Base-by-base conservation (phyloP, 2,888 invertebrate species). In the Melikaiella ostensackeni region DNA sequence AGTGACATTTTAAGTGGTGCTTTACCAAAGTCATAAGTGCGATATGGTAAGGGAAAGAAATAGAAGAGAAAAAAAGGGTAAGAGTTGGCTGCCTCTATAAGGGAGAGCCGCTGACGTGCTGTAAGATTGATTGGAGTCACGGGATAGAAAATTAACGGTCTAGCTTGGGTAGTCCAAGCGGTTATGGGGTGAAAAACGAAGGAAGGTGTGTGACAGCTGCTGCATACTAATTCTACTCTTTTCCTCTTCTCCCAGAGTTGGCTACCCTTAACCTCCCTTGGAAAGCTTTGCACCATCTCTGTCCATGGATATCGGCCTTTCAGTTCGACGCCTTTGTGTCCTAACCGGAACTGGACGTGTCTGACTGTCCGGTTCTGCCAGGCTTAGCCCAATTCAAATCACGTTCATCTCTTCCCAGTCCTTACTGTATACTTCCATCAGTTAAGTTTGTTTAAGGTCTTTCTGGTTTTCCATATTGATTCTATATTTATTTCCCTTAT, bases 121-220 rank as follows among this genome's bases (percentile, higher is more conserved):
- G 88, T 86, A 90, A 90, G 90, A 90, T 90, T 90, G 90, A 90
- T 90, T 90, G 90, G 89, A 89, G 90, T 89, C 89, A 90, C 89
- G 89, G 87, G 90, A 89, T 90, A 90, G 90, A 90, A 90, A 90
- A 90, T 90, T 90, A 90, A 90, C 90, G 90, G 90, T 89, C 89
- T 87, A 84, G 86, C 85, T 85, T 82, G 85, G 85, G 77, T 76
- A 84, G 86, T 84, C 82, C 83, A 83, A 81, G 82, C 82, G 78
- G 61, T 59, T 24, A 77, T 77, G 55, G 76, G 64, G 59, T 75
- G 78, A 35, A 33, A 75, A 57, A 79, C 61, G 77, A 78, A 78
- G 78, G 86, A 83, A 80, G 81, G 83, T 85, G 86, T 86, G 85
- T 86, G 88, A 89, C 89, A 89, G 85, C 84, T 83, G 83, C 89